Evolutionary conservation across 2,888 invertebrate genomes (phyloP).

Genomic region (Epinotia bilunana): DNA sequence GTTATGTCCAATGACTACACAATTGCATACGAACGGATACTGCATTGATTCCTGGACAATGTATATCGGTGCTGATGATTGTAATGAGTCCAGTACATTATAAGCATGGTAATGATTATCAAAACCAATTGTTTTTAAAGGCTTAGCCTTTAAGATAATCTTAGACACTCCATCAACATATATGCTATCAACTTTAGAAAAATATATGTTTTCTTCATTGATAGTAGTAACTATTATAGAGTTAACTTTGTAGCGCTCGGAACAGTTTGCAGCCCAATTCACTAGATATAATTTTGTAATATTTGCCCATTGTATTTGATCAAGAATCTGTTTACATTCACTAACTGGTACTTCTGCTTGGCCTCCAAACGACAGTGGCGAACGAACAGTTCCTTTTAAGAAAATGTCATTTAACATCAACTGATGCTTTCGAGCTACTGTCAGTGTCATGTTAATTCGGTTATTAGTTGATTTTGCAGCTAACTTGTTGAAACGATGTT

Average conservation of each 20-base stretch:
- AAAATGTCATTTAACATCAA: too few relatives aligned
- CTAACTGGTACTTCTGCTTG: slow-evolving; percentile 5
- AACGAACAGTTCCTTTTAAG: not conserved
- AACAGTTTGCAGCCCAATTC: slow-evolving; percentile 10
- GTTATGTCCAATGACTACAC: slow-evolving; percentile 13
- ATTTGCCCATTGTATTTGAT: slow-evolving; percentile 2
- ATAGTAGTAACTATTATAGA: slow-evolving; percentile 6
- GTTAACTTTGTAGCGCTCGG: slow-evolving; percentile 6
- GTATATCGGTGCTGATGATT: slow-evolving; percentile 6
- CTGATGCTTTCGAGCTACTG: too few relatives aligned
- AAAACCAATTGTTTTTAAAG: slow-evolving; percentile 25
- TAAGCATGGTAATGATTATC: slow-evolving; percentile 34
- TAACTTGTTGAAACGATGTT: too few relatives aligned
- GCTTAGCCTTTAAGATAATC: slow-evolving; percentile 7
- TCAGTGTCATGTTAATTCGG: too few relatives aligned
- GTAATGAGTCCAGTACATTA: slow-evolving; percentile 14
- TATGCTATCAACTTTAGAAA: slow-evolving; percentile 5
- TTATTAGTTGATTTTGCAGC: too few relatives aligned
- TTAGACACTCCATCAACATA: slow-evolving; percentile 16
- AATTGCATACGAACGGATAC: slow-evolving; percentile 15
- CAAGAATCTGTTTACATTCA: slow-evolving; percentile 7
- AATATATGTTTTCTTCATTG: not conserved
- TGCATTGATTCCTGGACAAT: slow-evolving; percentile 14
- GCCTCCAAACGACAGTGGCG: slow-evolving; percentile 1
- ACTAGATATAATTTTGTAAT: slow-evolving; percentile 6